Conservation (phyloP, 1,140 invertebrate genomes). For the Chymomyza costata region DNA sequence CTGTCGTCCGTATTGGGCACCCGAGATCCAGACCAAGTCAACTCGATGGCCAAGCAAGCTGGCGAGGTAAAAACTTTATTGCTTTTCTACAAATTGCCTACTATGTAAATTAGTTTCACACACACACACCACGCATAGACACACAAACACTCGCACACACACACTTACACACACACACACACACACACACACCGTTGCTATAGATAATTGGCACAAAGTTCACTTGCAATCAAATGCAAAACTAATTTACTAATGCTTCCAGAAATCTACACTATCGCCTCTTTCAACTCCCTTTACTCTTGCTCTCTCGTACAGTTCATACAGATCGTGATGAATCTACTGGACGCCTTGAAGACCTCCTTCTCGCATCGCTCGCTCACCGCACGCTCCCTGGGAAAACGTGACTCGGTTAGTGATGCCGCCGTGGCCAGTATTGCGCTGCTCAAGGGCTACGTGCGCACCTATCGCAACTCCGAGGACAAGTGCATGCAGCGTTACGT, state of each 20-base stretch:
- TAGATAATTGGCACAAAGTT: constrained; percentile 61
- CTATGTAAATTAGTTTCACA: constrained; percentile 46
- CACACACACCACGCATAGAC: constrained; percentile 6
- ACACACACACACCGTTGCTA: constrained; percentile 22
- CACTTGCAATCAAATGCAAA: too few relatives aligned
- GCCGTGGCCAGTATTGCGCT: constrained; percentile 89
- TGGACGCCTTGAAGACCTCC: constrained; percentile 92
- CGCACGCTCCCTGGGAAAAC: constrained; percentile 87
- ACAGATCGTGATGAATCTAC: constrained; percentile 90
- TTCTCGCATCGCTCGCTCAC: constrained; percentile 91
- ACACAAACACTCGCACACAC: constrained; percentile 10
- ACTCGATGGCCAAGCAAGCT: constrained; percentile 93
- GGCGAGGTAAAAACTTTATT: constrained; percentile 85
- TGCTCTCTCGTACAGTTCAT: constrained; percentile 82
- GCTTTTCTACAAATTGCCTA: constrained; percentile 35
- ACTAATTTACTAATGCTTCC: constrained; percentile 67
- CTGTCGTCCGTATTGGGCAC: constrained; percentile 90
- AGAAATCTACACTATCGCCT: constrained; percentile 26
- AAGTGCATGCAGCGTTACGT: constrained; percentile 87
- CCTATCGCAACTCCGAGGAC: constrained; percentile 87
- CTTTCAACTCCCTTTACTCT: constrained; percentile 44
- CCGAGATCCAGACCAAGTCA: constrained; percentile 91
- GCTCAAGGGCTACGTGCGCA: constrained; percentile 91
- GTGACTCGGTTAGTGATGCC: constrained; percentile 90
- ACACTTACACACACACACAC: constrained; percentile 13